A percentile compares a stretch with the other conserved stretches of the same genome.
These are phyloP conservation scores for Atherinosoma microstoma DNA, from an alignment of 2,797 vertebrate species.

Conservation along the genomic window DNA sequence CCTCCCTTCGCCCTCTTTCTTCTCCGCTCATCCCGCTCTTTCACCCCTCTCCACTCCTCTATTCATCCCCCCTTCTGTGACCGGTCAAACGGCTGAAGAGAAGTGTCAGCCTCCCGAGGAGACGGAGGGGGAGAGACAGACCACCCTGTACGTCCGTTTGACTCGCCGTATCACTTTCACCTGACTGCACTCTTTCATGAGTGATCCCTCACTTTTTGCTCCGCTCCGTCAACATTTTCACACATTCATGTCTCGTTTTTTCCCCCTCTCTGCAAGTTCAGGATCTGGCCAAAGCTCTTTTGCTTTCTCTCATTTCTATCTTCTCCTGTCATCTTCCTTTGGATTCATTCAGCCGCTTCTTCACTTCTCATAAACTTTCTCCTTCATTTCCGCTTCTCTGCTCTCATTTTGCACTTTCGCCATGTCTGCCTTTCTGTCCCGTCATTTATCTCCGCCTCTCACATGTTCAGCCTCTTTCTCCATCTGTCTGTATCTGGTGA, in stretches of 20 bases:
- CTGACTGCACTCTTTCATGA: conserved; percentile 78
- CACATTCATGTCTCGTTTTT: conserved; percentile 61
- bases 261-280: not conserved
- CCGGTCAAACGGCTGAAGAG: conserved; percentile 77
- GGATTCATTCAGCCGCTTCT: conserved; percentile 31
- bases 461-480: not conserved
- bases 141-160: conserved; percentile 72
- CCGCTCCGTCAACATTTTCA: conserved; percentile 49
- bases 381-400: conserved; percentile 19
- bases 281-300: not conserved
- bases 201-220: conserved; percentile 64
- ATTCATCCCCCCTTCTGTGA: conserved; percentile 78
- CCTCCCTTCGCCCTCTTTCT: conserved; percentile 67
- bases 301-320: conserved; percentile 16
- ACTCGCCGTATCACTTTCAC: conserved; percentile 76
- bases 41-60: conserved; percentile 66
- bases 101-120: conserved; percentile 76
- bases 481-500: conserved; percentile 12
- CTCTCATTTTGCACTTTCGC: conserved; percentile 7
- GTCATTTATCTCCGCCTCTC: conserved; percentile 3
- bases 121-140: conserved; percentile 56
- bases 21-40: conserved; percentile 64
- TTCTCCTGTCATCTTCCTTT: conserved; percentile 54
- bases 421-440: not conserved
- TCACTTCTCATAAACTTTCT: conserved; percentile 9